phyloP scores from a whole-genome alignment of 1,140 invertebrate genomes.

The Drosophila watanabei region DNA sequence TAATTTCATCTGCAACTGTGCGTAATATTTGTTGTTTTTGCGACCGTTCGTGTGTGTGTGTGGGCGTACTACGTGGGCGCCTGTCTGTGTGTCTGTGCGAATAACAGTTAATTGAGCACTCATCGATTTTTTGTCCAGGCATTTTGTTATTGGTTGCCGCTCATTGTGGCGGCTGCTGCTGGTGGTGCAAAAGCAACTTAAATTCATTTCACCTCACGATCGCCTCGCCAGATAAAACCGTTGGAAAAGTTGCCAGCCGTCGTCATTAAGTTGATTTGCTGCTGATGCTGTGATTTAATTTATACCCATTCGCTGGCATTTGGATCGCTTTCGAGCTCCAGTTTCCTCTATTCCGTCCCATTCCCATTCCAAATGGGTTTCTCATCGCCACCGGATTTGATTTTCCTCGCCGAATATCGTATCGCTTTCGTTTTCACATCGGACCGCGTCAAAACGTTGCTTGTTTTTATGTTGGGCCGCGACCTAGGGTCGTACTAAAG shows the following conservation, averaged over 20 bases:
- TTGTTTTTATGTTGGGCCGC: conserved; percentile 14
- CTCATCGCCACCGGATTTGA: conserved; percentile 19
- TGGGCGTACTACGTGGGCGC: conserved; percentile 31
- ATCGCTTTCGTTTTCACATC: conserved; percentile 56
- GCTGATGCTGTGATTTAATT: conserved; percentile 66
- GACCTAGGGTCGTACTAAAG: conserved; percentile 43
- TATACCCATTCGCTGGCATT: conserved; percentile 53
- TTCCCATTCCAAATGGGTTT: conserved; percentile 38
- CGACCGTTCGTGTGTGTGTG: conserved; percentile 13
- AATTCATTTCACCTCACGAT: conserved; percentile 46
- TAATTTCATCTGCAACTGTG: conserved; percentile 60
- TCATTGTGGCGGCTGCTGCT: conserved; percentile 12
- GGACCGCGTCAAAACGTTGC: conserved; percentile 4
- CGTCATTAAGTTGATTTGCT: conserved; percentile 71
- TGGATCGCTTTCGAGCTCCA: conserved; percentile 61
- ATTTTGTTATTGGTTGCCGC: conserved; percentile 16
- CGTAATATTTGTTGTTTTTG: conserved; percentile 24
- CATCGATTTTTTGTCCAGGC: conserved; percentile 60
- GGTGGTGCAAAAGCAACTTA: conserved; percentile 39
- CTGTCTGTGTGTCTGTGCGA: conserved; percentile 2
- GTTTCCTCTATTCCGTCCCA: conserved; percentile 57
- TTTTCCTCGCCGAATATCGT: conserved; percentile 45
- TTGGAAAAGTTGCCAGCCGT: conserved; percentile 54
- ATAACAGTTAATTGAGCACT: conserved; percentile 51
- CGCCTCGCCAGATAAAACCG: conserved; percentile 35